Base-by-base conservation (phyloP, 2,797 vertebrate species). In the Siniperca obscura region DNA sequence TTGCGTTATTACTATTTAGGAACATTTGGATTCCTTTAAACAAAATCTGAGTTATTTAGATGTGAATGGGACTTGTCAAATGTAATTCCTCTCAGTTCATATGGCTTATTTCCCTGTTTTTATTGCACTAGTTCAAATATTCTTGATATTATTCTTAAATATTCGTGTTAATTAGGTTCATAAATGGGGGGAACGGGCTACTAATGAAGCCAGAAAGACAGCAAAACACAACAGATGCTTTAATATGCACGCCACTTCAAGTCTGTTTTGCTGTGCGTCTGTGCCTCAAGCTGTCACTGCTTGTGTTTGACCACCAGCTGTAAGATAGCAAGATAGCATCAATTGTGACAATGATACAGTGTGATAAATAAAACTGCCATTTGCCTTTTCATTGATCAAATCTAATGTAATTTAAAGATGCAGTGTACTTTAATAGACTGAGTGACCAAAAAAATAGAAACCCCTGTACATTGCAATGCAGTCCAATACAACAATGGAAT, bases 261-360 rank as follows among this genome's bases (percentile, higher is more conserved):
- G 85, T 72, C 75, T 85, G 87, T 66, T 81, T 70, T n/a, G 73
- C 52, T 88, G 72, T 76, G 48, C 76, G 78, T 82, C 66, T 85
- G 84, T 46, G 78, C 82, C 75, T 86, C 91, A 91, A 91, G 89
- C 88, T 91, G 92, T 86, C 68, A 11, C 48, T 78, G 78, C 78
- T 81, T 72, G 80, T 85, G 84, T 83, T 76, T 70, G 61, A 59
- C 65, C 68, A 70, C 59, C 56, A 78, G 66, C 68, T 74, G 80
- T 70, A 80, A 74, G 40, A 72, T 25, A 79, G 19, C 65, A 38
- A 40, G 50, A 62, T 5, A 66, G 65, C 75, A 50, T 74, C 27
- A 36, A 36, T 14, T 62, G n/a, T 78, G 70, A 68, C 21, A 79
- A 9, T 60, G 7, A 75, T 50, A 34, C 19, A 81, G 68, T 64